Percentiles rank a stretch among this genome's conserved stretches.
Conservation (phyloP, 2,888 invertebrate genomes). For the Nebria brevicollis region DNA sequence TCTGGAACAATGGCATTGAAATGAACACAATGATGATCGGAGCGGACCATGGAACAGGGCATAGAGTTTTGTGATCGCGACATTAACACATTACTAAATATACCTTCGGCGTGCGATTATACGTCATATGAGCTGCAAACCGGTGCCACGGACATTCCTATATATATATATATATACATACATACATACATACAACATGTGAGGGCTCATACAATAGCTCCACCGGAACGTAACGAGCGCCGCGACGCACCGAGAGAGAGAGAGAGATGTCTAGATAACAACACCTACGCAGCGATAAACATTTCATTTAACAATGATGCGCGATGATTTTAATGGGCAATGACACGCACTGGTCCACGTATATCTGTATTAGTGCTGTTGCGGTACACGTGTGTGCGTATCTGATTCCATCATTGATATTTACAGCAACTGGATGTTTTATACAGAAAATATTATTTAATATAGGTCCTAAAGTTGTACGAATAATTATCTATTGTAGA, state of each 20-base stretch:
- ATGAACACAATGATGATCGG: conserved; percentile 6
- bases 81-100: conserved; percentile 64
- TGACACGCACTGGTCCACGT: conserved; percentile 57
- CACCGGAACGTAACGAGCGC: conserved; percentile 29
- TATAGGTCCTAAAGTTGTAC: too few species aligned
- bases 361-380: background rate
- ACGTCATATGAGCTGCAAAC: conserved; percentile 53
- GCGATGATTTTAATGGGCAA: conserved; percentile 62
- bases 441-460: background rate
- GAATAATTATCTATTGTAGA: too few species aligned
- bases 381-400: background rate
- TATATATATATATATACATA: background rate
- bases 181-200: background rate
- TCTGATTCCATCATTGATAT: background rate
- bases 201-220: conserved; percentile 24
- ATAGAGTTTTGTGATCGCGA: conserved; percentile 64
- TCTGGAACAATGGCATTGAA: background rate
- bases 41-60: conserved; percentile 11
- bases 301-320: conserved; percentile 58
- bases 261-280: conserved; percentile 49
- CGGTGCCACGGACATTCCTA: conserved; percentile 9
- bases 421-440: background rate
- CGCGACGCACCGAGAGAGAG: background rate
- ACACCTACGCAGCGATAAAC: conserved; percentile 54
- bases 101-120: conserved; percentile 56